Evolutionary conservation across 2,888 invertebrate genomes (phyloP).

Genomic region (Epistrophe eligans): DNA sequence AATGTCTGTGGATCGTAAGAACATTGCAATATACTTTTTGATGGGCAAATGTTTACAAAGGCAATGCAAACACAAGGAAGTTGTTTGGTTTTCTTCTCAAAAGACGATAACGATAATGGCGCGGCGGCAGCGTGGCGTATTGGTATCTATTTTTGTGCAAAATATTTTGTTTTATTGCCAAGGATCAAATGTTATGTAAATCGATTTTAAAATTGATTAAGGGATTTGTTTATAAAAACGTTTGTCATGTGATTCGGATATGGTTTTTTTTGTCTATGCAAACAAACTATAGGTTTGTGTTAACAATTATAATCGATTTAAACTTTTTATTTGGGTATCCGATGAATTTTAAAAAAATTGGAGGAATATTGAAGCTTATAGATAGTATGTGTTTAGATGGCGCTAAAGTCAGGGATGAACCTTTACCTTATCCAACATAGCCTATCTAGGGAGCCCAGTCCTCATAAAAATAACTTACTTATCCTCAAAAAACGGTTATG

Average conservation of each 20-base stretch:
- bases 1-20: slow-evolving; percentile 13
- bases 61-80: slow-evolving; percentile 32
- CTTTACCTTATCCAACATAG: no score
- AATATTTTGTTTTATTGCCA: background rate
- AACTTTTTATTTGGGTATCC: no score
- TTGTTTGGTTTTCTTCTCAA: slow-evolving; percentile 28
- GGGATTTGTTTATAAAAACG: slow-evolving; percentile 15
- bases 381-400: no score
- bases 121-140: background rate
- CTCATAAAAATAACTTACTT: no score
- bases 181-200: slow-evolving; percentile 31
- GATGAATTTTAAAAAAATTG: no score
- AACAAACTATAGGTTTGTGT: background rate
- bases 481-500: no score
- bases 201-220: slow-evolving; percentile 40
- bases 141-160: background rate
- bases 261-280: background rate
- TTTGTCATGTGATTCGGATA: background rate
- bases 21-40: slow-evolving; percentile 24
- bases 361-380: no score
- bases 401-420: no score
- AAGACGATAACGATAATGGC: background rate
- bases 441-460: no score
- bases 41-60: slow-evolving; percentile 59
- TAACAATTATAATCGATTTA: no score